Conservation (phyloP, 2,888 invertebrate species). For the Chrysolina oricalcia region DNA sequence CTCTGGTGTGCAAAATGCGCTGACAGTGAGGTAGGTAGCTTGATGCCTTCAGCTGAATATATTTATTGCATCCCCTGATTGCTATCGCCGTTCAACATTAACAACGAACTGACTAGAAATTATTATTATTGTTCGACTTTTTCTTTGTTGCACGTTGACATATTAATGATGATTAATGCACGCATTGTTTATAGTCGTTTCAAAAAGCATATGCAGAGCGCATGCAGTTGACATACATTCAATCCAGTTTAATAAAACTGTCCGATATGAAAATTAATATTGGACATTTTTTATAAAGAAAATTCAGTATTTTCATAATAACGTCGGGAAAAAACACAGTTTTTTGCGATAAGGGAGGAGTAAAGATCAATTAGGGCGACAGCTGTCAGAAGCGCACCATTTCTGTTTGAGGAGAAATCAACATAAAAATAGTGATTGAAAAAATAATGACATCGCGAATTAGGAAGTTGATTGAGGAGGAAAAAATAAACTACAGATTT, state of each 20-base stretch:
- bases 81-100: conserved; percentile 46
- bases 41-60: conserved; percentile 44
- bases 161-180: conserved; percentile 32
- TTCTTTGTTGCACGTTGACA: conserved; percentile 41
- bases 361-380: neutral
- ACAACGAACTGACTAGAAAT: conserved; percentile 39
- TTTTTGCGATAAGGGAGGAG: neutral
- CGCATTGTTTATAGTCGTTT: conserved; percentile 29
- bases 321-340: neutral
- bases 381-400: neutral
- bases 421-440: no score
- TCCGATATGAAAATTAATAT: neutral
- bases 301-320: neutral
- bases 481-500: no score
- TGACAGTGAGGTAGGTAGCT: conserved; percentile 43
- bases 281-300: neutral
- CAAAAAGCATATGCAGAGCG: conserved; percentile 10
- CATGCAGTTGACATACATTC: conserved; percentile 19
- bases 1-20: conserved; percentile 34
- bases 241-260: conserved; percentile 12
- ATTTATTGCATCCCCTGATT: conserved; percentile 49
- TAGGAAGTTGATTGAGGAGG: no score
- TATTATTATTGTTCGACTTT: conserved; percentile 44
- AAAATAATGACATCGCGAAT: no score
- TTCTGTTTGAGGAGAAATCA: neutral